Evolutionary conservation across 1,140 invertebrate species (phyloP), one percentile per base, ranked within the genome.

Genomic region (Cydia splendana): DNA sequence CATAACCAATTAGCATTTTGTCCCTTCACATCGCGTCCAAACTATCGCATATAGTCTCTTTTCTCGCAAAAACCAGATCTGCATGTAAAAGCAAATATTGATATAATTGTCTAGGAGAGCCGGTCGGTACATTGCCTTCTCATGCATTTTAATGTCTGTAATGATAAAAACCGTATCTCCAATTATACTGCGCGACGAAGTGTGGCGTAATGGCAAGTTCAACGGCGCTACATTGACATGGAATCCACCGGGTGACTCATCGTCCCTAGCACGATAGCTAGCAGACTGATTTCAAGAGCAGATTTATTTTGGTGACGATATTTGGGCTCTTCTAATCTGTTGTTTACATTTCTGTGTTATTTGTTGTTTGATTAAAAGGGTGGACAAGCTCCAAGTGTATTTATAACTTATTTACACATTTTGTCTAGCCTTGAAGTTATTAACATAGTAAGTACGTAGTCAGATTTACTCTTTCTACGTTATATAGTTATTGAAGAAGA

Each of bases 211-310:
- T 82, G 77, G 83, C 81, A 85, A 87, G 87, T 88, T 87, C 82
- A 87, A 82, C 82, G 79, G 80, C 80, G 77, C 76, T 80, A 81
- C 87, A 81, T 84, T 88, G 85, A 82, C 85, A 85, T 82, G 82
- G 85, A 85, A 85, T 84, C 79, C 79, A 79, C 65, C 42, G 74
- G 38, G 80, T 88, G 85, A 86, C 78, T 88, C 87, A 88, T 76
- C 73, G 62, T 30, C 7, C 7, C 62, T 65, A 30, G 28, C n/a
- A n/a, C 9, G 24, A 69, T 28, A 69, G 2, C 24, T 30, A 15
- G 62, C 65, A 69, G 65, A 69, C 30, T 65, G 6, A 65, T 53
- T 53, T 53, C 51, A 53, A 53, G 51, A 53, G n/a, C 51, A 53
- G 15, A 53, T 53, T 53, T 53, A n/a, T 53, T 53, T 53, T 53